These are phyloP conservation scores for Cartodere bifasciata DNA, from an alignment of 2,888 invertebrate genomes.

Conservation along the genomic window DNA sequence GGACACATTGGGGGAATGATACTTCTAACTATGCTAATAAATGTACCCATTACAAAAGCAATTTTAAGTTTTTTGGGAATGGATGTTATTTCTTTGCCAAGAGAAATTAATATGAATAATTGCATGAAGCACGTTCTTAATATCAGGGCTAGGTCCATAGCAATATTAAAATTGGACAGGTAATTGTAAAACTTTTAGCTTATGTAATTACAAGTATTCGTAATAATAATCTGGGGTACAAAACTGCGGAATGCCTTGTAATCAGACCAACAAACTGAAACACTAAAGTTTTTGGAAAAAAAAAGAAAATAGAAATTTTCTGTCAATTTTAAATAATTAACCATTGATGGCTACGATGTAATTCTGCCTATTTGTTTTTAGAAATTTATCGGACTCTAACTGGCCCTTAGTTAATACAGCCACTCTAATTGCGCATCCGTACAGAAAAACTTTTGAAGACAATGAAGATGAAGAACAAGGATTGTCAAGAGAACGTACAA, in stretches of 20 bases:
- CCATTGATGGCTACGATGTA: no score
- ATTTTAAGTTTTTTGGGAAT: slow-evolving; percentile 41
- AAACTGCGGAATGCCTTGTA: no score
- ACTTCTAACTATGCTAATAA: slow-evolving; percentile 42
- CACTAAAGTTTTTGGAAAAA: no score
- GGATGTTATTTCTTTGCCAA: slow-evolving; percentile 39
- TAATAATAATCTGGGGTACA: no score
- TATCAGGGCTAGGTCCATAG: slow-evolving; percentile 39
- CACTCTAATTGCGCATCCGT: slow-evolving; percentile 46
- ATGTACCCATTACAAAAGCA: slow-evolving; percentile 42
- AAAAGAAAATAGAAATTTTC: no score
- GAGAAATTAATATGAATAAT: slow-evolving; percentile 44
- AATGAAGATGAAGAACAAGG: slow-evolving; percentile 34
- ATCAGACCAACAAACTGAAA: no score
- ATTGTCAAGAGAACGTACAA: slow-evolving; percentile 39
- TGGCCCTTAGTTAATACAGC: slow-evolving; percentile 45
- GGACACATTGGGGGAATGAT: slow-evolving; percentile 46
- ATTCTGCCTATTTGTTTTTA: no score
- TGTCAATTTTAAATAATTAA: no score
- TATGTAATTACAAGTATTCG: no score
- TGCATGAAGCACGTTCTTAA: slow-evolving; percentile 39
- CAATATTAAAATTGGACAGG: slow-evolving; percentile 48
- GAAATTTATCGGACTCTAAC: slow-evolving; percentile 48
- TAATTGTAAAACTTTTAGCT: no score
- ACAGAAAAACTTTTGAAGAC: slow-evolving; percentile 39